Evolutionary conservation across 2,888 invertebrate genomes (phyloP).

Genomic region (Hypolimnas misippus): DNA sequence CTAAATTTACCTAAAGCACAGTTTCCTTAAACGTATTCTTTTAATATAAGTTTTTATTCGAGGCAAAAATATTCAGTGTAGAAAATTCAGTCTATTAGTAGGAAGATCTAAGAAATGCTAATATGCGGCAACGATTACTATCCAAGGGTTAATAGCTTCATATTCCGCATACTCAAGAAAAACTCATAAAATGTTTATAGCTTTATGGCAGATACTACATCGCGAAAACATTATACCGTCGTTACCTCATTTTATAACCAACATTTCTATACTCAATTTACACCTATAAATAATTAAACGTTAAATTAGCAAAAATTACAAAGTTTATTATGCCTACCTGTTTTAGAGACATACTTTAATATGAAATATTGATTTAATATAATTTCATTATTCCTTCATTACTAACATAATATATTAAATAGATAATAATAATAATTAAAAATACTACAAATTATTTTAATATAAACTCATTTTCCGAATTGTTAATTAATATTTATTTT

Average conservation of each 20-base stretch:
- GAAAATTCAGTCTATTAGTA: slow-evolving; percentile 11
- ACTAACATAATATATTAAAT: too few relatives aligned
- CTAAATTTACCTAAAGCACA: background rate
- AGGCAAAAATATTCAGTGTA: background rate
- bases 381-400: too few relatives aligned
- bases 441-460: too few relatives aligned
- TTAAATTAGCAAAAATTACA: background rate
- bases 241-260: slow-evolving; percentile 23
- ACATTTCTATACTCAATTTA: slow-evolving; percentile 26
- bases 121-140: slow-evolving; percentile 28
- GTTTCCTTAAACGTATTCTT: too few relatives aligned
- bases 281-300: slow-evolving; percentile 31
- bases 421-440: too few relatives aligned
- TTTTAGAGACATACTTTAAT: too few relatives aligned
- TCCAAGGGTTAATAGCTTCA: slow-evolving; percentile 33
- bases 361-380: too few relatives aligned
- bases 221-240: slow-evolving; percentile 35
- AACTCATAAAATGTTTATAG: slow-evolving; percentile 37
- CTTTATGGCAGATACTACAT: slow-evolving; percentile 36
- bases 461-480: too few relatives aligned
- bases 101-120: slow-evolving; percentile 26
- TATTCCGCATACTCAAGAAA: slow-evolving; percentile 30
- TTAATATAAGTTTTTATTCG: too few relatives aligned
- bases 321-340: background rate
- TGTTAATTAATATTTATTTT: too few relatives aligned